These are phyloP conservation scores for Brenthis hecate DNA, from an alignment of 2,888 invertebrate species.

Conservation along the genomic window DNA sequence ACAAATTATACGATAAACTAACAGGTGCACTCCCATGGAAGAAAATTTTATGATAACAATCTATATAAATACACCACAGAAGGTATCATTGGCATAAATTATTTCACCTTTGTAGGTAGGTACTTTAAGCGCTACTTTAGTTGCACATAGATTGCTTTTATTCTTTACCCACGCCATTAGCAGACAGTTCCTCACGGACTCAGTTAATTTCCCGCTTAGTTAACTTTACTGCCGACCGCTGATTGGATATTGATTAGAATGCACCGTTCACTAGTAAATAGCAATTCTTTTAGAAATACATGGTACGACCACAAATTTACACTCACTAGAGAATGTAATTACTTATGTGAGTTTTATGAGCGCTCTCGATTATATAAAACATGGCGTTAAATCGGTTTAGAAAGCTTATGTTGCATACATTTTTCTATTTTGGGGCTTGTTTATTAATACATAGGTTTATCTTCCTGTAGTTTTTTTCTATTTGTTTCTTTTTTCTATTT, in stretches of 20 bases:
- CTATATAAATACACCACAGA: neutral
- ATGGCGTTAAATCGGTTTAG: slow-evolving; percentile 61
- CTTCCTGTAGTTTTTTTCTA: too few species aligned
- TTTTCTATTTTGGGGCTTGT: slow-evolving; percentile 5
- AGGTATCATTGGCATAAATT: slow-evolving; percentile 1
- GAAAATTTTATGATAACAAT: slow-evolving; percentile 1
- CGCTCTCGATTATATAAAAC: slow-evolving; percentile 74
- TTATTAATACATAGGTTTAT: neutral
- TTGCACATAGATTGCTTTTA: slow-evolving; percentile 9
- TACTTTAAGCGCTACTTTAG: neutral
- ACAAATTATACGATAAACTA: neutral
- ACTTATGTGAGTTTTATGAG: slow-evolving; percentile 65
- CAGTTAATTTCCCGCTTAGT: slow-evolving; percentile 81
- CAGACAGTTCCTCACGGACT: slow-evolving; percentile 51
- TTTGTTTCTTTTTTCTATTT: too few species aligned
- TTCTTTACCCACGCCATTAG: slow-evolving; percentile 20
- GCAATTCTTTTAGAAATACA: slow-evolving; percentile 74
- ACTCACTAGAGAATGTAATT: slow-evolving; percentile 77
- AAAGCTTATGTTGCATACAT: neutral
- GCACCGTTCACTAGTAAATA: slow-evolving; percentile 69
- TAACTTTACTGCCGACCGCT: slow-evolving; percentile 74
- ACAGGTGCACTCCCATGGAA: slow-evolving; percentile 9
- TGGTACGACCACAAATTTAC: slow-evolving; percentile 73
- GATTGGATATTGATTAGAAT: slow-evolving; percentile 82
- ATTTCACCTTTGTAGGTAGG: slow-evolving; percentile 10